Base-by-base conservation (phyloP, 2,113 vertebrate species). In the Nyctibius bracteatus region DNA sequence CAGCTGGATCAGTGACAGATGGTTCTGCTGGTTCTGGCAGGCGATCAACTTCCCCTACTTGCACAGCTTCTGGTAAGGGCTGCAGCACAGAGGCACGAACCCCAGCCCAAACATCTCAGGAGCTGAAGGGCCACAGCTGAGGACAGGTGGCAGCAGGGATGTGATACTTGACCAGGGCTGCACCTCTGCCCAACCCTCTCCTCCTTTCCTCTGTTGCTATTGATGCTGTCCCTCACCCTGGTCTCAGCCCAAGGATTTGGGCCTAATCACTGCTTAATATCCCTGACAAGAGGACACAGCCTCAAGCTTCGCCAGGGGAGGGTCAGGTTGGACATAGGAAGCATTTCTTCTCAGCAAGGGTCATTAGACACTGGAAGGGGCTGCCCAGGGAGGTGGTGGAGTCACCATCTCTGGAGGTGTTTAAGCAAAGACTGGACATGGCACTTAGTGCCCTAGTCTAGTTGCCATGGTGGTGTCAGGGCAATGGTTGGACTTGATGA, bases 31-130 rank as follows among this genome's bases (percentile, higher is more conserved):
- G 57, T 98, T 99, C 95, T 99, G 99, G 98, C 98, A 99, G 72
- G 95, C 80, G 30, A 88, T 99, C 41, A 97, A 98, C 96, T 99
- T 99, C 96, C 98, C 97, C 95, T 99, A 99, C 96, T 95, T 99
- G 58, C 99, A 99, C 33, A 98, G 99, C 86, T 97, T 99, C 96
- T 99, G 99, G 99, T 99, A 96, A 98, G 98, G 39, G 27, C n/a
- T 84, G 47, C 51, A 44, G 61, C 3, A 0, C 0, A 24, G n/a
- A 31, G 49, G 23, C 39, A 58, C 43, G 39, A 88, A 73, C 31
- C 54, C 18, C 68, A 85, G 16, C 10, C 33, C 81, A 58, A 62
- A 54, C 17, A 15, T 49, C 72, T 13, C 85, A 81, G 37, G 47
- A 22, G 10, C 59, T 71, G 49, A 80, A 86, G 54, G 8, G 39